These are phyloP conservation scores for Vicugna pacos DNA, from an alignment of 2,113 vertebrate species.

Conservation along the genomic window DNA sequence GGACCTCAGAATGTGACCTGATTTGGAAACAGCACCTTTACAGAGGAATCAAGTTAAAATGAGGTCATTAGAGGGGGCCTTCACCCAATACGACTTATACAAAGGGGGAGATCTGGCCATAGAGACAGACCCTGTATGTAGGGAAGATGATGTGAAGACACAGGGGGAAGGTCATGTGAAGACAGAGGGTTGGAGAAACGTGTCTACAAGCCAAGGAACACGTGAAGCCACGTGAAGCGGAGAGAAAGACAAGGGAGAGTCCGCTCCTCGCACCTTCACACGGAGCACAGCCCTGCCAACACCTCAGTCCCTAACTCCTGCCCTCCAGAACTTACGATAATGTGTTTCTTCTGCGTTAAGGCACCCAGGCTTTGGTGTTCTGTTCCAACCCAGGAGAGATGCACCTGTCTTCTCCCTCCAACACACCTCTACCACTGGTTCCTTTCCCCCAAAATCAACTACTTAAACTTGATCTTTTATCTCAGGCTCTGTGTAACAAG, in stretches of 20 bases:
- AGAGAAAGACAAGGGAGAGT: accelerated
- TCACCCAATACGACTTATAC: neutral
- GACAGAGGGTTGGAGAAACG: neutral
- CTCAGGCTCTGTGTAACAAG: neutral
- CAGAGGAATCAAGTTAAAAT: neutral
- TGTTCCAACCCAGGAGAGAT: neutral
- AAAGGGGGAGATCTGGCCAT: neutral
- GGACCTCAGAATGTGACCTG: neutral
- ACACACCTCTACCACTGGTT: neutral
- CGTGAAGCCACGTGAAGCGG: neutral
- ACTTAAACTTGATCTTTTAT: neutral
- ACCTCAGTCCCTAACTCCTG: neutral
- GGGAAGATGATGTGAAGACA: neutral
- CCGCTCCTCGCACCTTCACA: too few relatives aligned
- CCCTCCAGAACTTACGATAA: neutral
- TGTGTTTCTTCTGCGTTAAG: neutral
- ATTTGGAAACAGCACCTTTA: neutral
- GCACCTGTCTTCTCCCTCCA: neutral
- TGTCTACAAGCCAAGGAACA: neutral
- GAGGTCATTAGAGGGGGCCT: neutral
- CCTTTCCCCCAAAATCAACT: neutral
- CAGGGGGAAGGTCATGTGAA: too few relatives aligned
- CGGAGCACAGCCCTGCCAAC: neutral
- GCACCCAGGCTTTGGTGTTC: neutral
- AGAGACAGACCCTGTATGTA: too few relatives aligned